Evolutionary conservation across 2,113 vertebrate genomes (phyloP).

Genomic region (Onychostruthus taczanowskii): DNA sequence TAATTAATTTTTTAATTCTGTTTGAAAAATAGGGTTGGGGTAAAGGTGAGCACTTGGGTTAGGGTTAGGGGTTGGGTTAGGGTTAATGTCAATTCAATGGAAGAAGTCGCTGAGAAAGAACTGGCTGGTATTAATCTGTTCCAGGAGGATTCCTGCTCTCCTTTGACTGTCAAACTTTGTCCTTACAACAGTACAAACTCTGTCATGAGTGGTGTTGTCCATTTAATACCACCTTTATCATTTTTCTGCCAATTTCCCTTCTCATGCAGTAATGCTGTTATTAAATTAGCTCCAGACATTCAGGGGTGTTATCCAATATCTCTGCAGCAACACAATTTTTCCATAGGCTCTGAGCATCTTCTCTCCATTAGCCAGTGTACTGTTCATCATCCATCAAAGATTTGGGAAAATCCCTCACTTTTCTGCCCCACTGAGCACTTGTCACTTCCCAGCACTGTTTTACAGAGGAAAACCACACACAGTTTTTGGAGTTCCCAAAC

Average conservation of each 20-base stretch:
- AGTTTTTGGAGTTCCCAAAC: not conserved
- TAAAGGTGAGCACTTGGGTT: not conserved
- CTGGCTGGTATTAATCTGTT: not conserved
- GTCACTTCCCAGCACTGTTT: not conserved
- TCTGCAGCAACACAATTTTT: not conserved
- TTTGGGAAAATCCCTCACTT: not conserved
- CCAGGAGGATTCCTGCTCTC: not conserved
- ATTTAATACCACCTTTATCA: not conserved
- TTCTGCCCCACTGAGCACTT: not conserved
- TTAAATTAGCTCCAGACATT: not conserved
- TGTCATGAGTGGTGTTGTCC: not conserved
- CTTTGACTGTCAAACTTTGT: not conserved
- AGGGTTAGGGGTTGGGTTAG: not conserved
- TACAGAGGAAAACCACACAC: rapidly evolving
- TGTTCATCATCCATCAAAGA: not conserved
- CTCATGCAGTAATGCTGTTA: not conserved
- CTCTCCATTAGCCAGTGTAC: not conserved
- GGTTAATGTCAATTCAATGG: not conserved
- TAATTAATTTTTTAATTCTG: not conserved
- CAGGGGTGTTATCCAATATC: not conserved
- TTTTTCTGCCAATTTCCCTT: not conserved
- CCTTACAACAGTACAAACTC: not conserved
- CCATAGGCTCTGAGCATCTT: not conserved
- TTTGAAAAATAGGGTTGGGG: not conserved
- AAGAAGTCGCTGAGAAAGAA: not conserved